Percentiles rank a stretch among this genome's conserved stretches.
phyloP scores from a whole-genome alignment of 53 echinoderm and acorn worm genomes.

The Paracentrotus lividus region DNA sequence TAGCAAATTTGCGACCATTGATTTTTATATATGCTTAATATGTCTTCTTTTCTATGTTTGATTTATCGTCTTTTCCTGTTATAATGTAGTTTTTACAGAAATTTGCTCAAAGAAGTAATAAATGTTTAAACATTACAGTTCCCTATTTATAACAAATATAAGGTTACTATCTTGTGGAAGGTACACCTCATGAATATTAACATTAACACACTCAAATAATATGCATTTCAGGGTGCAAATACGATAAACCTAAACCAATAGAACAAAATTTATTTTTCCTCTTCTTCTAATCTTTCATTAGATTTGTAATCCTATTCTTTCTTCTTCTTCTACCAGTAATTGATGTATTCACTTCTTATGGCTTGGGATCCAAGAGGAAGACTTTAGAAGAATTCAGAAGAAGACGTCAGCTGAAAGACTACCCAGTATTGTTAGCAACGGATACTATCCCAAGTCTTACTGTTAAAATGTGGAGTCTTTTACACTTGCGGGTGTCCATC shows the following conservation, averaged over 20 bases:
- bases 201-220: not conserved
- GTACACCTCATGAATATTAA: no score
- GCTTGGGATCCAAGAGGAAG: constrained; percentile 92
- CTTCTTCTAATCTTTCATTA: not conserved
- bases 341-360: constrained; percentile 93
- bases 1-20: no score
- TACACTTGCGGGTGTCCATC: not conserved
- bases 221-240: no score
- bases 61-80: no score
- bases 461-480: constrained; percentile 82
- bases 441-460: constrained; percentile 98
- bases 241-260: no score
- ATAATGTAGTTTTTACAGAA: no score
- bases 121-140: no score
- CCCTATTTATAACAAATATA: no score
- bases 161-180: not conserved
- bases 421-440: constrained; percentile 89
- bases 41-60: no score
- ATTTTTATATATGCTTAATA: no score
- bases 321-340: constrained; percentile 70
- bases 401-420: constrained; percentile 73
- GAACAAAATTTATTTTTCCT: not conserved
- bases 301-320: not conserved
- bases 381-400: constrained; percentile 87
- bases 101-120: no score